Conservation (phyloP, 1,140 invertebrate species). For the Habropoda laboriosa region DNA sequence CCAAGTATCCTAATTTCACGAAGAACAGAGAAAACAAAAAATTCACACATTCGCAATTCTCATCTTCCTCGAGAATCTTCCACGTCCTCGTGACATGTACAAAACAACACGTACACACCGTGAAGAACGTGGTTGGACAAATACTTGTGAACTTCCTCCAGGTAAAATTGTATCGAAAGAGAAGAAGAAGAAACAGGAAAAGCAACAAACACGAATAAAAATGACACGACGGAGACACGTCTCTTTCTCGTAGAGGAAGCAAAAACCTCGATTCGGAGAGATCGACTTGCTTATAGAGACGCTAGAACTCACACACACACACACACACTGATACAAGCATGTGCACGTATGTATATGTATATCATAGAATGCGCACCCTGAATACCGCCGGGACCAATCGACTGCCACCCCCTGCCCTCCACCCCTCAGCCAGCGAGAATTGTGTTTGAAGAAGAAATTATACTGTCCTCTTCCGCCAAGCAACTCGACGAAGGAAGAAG, state of each 20-base stretch:
- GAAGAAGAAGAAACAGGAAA: background rate
- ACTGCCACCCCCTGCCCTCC: constrained; percentile 32
- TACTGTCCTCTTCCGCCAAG: background rate
- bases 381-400: constrained; percentile 75
- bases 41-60: background rate
- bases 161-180: background rate
- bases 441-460: constrained; percentile 9
- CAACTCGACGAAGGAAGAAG: background rate
- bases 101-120: background rate
- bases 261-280: too few species aligned
- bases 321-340: constrained; percentile 18
- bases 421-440: constrained; percentile 7
- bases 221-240: background rate
- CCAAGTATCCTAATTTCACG: background rate
- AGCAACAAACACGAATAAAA: background rate
- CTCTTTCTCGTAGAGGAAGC: too few species aligned
- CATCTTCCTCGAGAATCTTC: background rate
- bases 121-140: background rate
- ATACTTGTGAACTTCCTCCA: background rate
- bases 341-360: constrained; percentile 25
- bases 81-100: background rate
- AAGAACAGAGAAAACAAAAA: too few species aligned
- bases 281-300: background rate
- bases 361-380: constrained; percentile 57
- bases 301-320: constrained; percentile 1